A percentile compares a stretch with the other conserved stretches of the same genome.
Conservation (phyloP, 2,113 vertebrate genomes). For the Eira barbara region DNA sequence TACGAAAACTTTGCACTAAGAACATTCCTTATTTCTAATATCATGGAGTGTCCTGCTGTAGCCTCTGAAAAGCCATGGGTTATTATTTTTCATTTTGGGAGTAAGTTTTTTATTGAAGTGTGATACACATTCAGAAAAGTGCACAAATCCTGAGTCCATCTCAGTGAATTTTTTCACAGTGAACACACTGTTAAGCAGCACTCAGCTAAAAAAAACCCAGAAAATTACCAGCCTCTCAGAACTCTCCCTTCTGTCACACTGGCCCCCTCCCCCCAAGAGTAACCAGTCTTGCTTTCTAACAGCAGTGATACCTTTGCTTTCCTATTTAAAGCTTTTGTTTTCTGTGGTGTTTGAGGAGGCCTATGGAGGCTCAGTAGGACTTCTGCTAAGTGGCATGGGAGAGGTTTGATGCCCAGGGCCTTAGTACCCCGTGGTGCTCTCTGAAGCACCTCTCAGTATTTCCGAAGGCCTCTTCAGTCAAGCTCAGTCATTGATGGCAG, state of each 20-base stretch:
- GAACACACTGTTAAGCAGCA: not conserved
- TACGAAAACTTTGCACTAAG: not conserved
- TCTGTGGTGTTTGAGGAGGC: not conserved
- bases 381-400: not conserved
- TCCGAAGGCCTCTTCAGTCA: not conserved
- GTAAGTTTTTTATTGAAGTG: not conserved
- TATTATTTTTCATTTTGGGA: not conserved
- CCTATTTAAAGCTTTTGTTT: not conserved
- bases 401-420: not conserved
- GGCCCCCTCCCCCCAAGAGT: not conserved
- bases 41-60: not conserved
- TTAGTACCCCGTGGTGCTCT: not conserved
- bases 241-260: not conserved
- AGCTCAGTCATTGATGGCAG: accelerated
- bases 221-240: not conserved
- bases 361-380: not conserved
- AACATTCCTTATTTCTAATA: not conserved
- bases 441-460: not conserved
- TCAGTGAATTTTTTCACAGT: not conserved
- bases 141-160: not conserved
- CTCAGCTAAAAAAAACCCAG: not conserved
- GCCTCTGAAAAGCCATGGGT: not conserved
- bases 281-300: not conserved
- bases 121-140: not conserved
- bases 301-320: not conserved